Conservation (phyloP, 2,888 invertebrate genomes). For the Archips xylosteana region DNA sequence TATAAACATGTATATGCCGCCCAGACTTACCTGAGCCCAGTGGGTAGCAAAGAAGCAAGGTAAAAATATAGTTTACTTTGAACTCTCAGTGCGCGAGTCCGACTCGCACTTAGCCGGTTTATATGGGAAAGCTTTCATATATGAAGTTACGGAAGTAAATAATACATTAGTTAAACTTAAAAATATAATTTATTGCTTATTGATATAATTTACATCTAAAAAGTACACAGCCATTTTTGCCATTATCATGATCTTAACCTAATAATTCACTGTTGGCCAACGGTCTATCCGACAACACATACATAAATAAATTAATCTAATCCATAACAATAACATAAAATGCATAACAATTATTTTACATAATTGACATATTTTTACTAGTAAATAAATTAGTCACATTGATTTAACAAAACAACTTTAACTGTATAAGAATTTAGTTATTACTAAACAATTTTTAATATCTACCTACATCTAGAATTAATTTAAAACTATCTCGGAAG, state of each 20-base stretch:
- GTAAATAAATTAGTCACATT: constrained; percentile 37
- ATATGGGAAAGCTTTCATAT: too few relatives aligned
- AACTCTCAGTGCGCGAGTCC: too few relatives aligned
- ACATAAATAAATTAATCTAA: constrained; percentile 20
- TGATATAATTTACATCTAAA: constrained; percentile 68
- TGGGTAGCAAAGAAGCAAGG: too few relatives aligned
- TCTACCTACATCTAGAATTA: background rate
- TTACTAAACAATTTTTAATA: too few relatives aligned
- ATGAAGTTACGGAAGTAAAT: background rate
- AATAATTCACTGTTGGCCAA: constrained; percentile 15
- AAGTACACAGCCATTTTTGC: constrained; percentile 83
- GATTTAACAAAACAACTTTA: constrained; percentile 18
- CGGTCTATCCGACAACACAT: background rate
- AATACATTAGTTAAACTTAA: constrained; percentile 9
- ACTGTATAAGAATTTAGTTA: background rate
- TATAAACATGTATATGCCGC: too few relatives aligned
- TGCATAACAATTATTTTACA: constrained; percentile 11
- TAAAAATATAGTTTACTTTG: too few relatives aligned
- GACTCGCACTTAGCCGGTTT: too few relatives aligned
- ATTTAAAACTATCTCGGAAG: constrained; percentile 22
- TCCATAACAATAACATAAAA: constrained; percentile 15
- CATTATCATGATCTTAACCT: constrained; percentile 47
- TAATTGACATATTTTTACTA: constrained; percentile 10
- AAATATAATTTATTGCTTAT: constrained; percentile 60
- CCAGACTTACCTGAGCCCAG: too few relatives aligned